Conservation (phyloP, 2,797 vertebrate genomes). For the Ispidina lecontei region DNA sequence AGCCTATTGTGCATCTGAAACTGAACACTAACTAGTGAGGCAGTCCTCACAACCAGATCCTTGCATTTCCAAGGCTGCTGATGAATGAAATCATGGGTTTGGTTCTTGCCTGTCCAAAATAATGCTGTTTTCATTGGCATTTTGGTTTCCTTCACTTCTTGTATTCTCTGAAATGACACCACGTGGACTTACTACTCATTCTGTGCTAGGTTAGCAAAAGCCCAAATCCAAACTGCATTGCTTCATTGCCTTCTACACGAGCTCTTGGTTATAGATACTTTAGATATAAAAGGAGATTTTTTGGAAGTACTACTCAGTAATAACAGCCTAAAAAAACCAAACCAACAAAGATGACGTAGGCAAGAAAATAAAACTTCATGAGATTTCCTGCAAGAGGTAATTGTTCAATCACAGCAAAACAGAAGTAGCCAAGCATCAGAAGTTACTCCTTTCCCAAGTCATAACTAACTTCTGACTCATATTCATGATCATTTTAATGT, state of each 20-base stretch:
- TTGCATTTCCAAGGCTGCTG: neutral
- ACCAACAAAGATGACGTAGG: neutral
- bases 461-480: neutral
- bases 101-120: neutral
- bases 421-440: neutral
- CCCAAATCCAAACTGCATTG: neutral
- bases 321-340: neutral
- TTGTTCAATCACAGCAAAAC: neutral
- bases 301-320: neutral
- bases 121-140: neutral
- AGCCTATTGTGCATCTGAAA: neutral
- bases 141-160: neutral
- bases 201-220: neutral
- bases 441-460: neutral
- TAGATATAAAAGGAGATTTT: neutral
- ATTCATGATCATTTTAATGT: neutral
- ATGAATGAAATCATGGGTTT: neutral
- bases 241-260: neutral
- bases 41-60: neutral
- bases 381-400: neutral
- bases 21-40: neutral
- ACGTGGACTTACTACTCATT: neutral
- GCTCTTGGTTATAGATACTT: neutral
- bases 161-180: neutral
- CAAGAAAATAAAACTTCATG: neutral